A percentile compares a stretch with the other conserved stretches of the same genome.
Evolutionary conservation across 2,888 invertebrate species (phyloP).

Genomic region (Eugnorisma glareosa): DNA sequence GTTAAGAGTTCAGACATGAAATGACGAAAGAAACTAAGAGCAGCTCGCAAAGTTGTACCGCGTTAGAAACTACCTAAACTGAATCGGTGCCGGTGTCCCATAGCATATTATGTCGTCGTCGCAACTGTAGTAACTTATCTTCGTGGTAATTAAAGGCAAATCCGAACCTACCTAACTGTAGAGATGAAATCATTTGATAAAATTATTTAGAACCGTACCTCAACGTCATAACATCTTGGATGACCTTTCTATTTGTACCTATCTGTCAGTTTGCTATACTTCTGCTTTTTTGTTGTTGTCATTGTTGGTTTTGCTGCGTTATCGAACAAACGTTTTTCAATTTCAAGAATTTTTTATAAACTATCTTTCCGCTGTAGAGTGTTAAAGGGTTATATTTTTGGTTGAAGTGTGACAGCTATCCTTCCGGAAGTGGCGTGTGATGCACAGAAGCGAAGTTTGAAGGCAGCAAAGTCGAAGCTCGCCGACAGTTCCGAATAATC

Average conservation of each 20-base stretch:
- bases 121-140: not conserved
- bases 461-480: conserved; percentile 38
- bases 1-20: not conserved
- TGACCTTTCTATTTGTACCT: not conserved
- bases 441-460: conserved; percentile 25
- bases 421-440: conserved; percentile 10
- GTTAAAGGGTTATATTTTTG: not conserved
- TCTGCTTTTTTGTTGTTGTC: not conserved
- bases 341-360: not conserved
- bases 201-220: not conserved
- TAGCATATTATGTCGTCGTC: not conserved
- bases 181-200: not conserved
- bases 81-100: not conserved
- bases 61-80: not conserved
- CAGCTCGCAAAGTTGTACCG: not conserved
- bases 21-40: not conserved
- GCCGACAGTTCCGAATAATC: conserved; percentile 9
- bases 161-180: conserved; percentile 1
- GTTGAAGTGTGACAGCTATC: conserved; percentile 17
- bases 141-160: not conserved
- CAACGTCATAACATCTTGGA: not conserved
- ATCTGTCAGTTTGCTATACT: not conserved
- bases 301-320: not conserved
- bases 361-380: not conserved
- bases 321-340: not conserved